These are phyloP conservation scores for Geotrupes spiniger DNA, from an alignment of 2,888 invertebrate genomes.

Conservation along the genomic window DNA sequence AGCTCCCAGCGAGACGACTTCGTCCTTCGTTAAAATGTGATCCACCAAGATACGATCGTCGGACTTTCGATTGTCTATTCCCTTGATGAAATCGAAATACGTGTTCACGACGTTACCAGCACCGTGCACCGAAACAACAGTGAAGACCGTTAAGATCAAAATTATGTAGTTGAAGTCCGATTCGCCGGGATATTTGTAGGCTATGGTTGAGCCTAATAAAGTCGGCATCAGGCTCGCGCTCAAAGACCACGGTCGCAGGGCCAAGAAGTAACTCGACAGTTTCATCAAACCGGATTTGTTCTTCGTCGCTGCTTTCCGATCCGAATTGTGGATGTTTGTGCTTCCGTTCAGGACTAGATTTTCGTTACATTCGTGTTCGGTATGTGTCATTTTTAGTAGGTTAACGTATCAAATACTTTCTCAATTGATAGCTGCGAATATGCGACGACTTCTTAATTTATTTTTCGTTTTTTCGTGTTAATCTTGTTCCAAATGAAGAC, in stretches of 20 bases:
- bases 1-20: constrained; percentile 85
- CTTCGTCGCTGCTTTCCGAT: constrained; percentile 2
- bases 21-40: constrained; percentile 77
- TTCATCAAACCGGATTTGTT: constrained; percentile 68
- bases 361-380: neutral
- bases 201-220: constrained; percentile 82
- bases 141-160: constrained; percentile 77
- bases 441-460: no score
- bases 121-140: constrained; percentile 89
- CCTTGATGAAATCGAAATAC: constrained; percentile 92
- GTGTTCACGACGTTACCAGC: constrained; percentile 97
- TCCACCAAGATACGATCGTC: constrained; percentile 95
- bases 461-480: no score
- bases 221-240: constrained; percentile 91
- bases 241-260: constrained; percentile 90
- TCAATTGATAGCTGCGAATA: no score
- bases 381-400: no score
- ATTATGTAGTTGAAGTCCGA: constrained; percentile 75
- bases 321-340: neutral
- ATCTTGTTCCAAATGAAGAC: no score
- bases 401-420: no score
- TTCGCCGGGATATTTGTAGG: constrained; percentile 74
- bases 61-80: constrained; percentile 92
- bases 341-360: neutral
- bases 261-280: constrained; percentile 82